Base-by-base conservation (phyloP, 1,140 invertebrate species). In the Chironomus striatipennis region DNA sequence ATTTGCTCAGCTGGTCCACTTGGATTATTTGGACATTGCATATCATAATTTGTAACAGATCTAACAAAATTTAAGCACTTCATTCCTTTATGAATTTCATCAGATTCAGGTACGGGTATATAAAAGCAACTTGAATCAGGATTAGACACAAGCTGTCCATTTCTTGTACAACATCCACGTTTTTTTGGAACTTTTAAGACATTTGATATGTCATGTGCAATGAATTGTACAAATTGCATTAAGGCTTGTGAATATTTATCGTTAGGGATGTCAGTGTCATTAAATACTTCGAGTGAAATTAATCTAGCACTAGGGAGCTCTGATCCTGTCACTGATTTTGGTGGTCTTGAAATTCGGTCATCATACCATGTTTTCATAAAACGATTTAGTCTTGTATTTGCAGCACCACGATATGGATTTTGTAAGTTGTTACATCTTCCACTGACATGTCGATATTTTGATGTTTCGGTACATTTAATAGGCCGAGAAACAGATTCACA, bases 191-290 rank as follows among this genome's bases (percentile, higher is more conserved):
- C 43, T 47, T 15, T 15, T 2, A 47, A 57, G n/a, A 15, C 7
- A 47, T 47, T 47, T 47, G 9, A 2, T 3, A 94, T 81, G 79
- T 95, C 93, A 76, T 95, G 91, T 1, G 89, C 87, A 9, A 95
- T 79, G 75, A 95, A 90, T 80, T 96, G 91, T 1, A 90, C 92
- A 80, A 93, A 94, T 77, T 93, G 88, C 80, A 92, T 91, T 15
- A 91, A 85, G 76, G 94, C 81, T 6, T 91, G 85, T 77, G 93
- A 94, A 70, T 87, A 83, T 24, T 87, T 85, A 0, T 82, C 79
- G 84, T 90, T 88, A 1, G 85, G 87, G 4, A 84, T 79, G 78
- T 89, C 87, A 0, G 88, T 83, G 72, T 88, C 87, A 0, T 80
- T 75, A 1, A 90, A 79, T 0, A 89, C 75, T 0, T 79, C 78